phyloP scores from a whole-genome alignment of 2,888 invertebrate genomes.

The Pheosia tremula region DNA sequence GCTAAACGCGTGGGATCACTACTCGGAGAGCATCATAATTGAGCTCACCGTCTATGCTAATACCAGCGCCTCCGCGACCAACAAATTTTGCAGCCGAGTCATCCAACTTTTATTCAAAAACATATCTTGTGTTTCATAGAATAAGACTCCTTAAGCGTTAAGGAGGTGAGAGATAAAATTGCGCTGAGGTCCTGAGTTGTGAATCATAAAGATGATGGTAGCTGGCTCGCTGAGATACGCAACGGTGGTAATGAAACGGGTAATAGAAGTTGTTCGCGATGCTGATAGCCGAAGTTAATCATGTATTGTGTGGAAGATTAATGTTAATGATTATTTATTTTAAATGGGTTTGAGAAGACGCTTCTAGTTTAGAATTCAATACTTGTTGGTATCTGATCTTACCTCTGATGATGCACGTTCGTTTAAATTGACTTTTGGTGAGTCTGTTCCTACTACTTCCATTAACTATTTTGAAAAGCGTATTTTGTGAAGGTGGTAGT shows the following conservation, averaged over 20 bases:
- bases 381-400: not conserved
- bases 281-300: slow-evolving; percentile 19
- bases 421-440: not conserved
- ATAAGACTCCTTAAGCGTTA: slow-evolving; percentile 4
- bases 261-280: slow-evolving; percentile 23
- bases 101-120: slow-evolving; percentile 1
- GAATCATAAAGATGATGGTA: slow-evolving; percentile 35
- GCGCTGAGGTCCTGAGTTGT: slow-evolving; percentile 18
- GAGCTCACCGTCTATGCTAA: slow-evolving; percentile 64
- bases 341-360: slow-evolving; percentile 16
- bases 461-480: no score
- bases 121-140: not conserved
- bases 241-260: slow-evolving; percentile 32
- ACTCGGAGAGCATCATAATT: slow-evolving; percentile 58
- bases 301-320: slow-evolving; percentile 17
- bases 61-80: slow-evolving; percentile 43
- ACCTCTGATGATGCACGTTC: not conserved
- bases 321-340: slow-evolving; percentile 18
- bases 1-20: slow-evolving; percentile 49
- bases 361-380: not conserved
- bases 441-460: no score
- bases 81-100: slow-evolving; percentile 20
- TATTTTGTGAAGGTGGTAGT: no score
- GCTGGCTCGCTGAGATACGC: slow-evolving; percentile 33
- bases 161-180: slow-evolving; percentile 12